Evolutionary conservation across 2,888 invertebrate genomes (phyloP).

Genomic region (Hydraecia micacea): DNA sequence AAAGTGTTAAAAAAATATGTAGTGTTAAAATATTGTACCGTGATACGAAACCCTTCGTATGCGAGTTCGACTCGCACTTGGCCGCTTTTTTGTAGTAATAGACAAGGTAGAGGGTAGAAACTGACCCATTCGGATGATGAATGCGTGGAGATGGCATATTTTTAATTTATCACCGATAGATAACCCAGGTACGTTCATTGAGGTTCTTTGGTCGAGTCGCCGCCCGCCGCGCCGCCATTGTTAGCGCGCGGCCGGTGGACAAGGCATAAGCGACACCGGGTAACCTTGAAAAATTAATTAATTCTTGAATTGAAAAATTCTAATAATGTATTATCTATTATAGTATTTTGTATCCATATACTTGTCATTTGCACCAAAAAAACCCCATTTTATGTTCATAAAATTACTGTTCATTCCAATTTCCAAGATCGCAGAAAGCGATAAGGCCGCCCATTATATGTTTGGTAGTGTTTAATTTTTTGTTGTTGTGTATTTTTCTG

Average conservation of each 20-base stretch:
- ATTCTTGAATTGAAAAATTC: neutral
- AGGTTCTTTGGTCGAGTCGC: constrained; percentile 77
- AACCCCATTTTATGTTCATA: neutral
- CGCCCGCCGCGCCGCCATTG: constrained; percentile 82
- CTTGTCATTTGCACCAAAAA: neutral
- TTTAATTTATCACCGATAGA: constrained; percentile 89
- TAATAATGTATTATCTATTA: neutral
- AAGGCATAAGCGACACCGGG: constrained; percentile 61
- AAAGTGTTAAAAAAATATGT: neutral
- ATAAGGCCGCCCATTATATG: neutral
- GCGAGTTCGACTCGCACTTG: neutral
- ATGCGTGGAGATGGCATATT: constrained; percentile 87
- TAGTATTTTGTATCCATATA: neutral
- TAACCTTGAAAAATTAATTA: no score
- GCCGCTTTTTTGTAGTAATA: constrained; percentile 58
- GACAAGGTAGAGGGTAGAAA: constrained; percentile 71
- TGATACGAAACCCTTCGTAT: neutral
- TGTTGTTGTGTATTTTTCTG: no score
- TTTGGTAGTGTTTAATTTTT: neutral
- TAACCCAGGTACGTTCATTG: constrained; percentile 89
- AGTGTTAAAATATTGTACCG: neutral
- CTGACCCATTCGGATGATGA: constrained; percentile 87
- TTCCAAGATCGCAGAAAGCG: neutral
- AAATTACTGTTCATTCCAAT: neutral
- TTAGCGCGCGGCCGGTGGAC: constrained; percentile 48